phyloP scores from a whole-genome alignment of 2,797 vertebrate genomes.

The Tolypeutes matacus region DNA sequence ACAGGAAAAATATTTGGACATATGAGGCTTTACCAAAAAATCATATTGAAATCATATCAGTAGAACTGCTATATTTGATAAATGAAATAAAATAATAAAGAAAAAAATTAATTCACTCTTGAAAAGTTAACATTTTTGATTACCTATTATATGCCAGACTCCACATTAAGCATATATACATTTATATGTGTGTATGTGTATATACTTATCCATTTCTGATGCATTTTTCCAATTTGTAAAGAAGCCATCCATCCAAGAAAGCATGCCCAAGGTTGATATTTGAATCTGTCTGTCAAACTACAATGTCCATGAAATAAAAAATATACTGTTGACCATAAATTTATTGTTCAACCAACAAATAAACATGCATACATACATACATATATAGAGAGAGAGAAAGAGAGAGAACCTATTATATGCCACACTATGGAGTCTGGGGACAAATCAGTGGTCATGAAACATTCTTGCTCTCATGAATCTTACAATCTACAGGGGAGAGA shows the following conservation, averaged over 20 bases:
- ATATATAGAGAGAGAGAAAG: no score
- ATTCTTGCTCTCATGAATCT: not conserved
- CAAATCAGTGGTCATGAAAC: not conserved
- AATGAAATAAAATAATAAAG: not conserved
- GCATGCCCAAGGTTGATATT: not conserved
- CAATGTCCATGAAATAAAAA: not conserved
- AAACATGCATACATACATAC: not conserved
- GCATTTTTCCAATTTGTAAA: not conserved
- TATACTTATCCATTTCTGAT: not conserved
- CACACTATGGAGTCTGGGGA: not conserved
- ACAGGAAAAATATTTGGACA: not conserved
- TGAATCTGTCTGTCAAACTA: not conserved
- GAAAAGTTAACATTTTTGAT: not conserved
- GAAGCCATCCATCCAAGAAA: not conserved
- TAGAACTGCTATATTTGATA: not conserved
- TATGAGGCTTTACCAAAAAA: not conserved
- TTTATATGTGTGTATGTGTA: not conserved
- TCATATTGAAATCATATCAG: not conserved
- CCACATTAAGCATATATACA: not conserved
- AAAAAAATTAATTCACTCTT: not conserved
- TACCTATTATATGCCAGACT: not conserved
- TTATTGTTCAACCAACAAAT: not conserved
- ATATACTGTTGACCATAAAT: not conserved
- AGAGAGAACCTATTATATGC: no score
- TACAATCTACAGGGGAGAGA: no score